Percentiles rank a stretch among this genome's conserved stretches.
phyloP scores from a whole-genome alignment of 2,113 vertebrate genomes.

The Choloepus hoffmanni region DNA sequence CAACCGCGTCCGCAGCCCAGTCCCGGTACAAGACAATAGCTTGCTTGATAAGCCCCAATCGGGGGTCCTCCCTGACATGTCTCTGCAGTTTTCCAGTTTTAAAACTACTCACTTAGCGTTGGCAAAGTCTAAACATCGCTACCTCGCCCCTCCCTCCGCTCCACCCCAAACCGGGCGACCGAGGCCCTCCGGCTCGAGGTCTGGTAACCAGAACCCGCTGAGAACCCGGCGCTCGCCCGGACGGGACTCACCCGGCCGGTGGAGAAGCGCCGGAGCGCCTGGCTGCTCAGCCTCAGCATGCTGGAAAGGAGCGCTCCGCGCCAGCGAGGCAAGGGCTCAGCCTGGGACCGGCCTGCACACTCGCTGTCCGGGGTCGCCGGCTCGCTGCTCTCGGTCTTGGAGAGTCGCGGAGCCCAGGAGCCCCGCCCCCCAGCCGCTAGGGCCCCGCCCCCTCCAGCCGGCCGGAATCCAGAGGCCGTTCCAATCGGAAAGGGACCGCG shows the following conservation, averaged over 20 bases:
- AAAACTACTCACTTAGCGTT: neutral
- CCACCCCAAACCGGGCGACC: neutral
- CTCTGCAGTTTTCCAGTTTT: neutral
- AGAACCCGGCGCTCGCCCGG: neutral
- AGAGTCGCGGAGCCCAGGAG: accelerated
- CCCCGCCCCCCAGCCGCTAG: neutral
- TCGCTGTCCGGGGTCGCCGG: accelerated
- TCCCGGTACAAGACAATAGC: neutral
- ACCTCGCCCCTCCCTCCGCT: neutral
- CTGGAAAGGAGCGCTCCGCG: slow-evolving; percentile 11
- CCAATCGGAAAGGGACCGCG: neutral
- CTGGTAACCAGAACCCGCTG: neutral
- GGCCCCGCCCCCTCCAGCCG: neutral
- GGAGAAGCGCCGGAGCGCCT: slow-evolving; percentile 91
- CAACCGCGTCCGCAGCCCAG: neutral
- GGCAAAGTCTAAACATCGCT: neutral
- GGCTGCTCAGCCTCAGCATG: slow-evolving; percentile 91
- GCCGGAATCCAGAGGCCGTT: neutral
- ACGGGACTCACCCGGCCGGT: slow-evolving; percentile 91
- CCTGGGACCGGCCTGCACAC: slow-evolving; percentile 6
- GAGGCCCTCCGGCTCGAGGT: neutral
- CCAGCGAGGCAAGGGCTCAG: slow-evolving; percentile 55
- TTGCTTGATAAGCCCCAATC: neutral
- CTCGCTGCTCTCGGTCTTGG: accelerated
- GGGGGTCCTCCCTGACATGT: neutral